phyloP scores from a whole-genome alignment of 2,113 vertebrate genomes.

The Tricholaema leucomelas region DNA sequence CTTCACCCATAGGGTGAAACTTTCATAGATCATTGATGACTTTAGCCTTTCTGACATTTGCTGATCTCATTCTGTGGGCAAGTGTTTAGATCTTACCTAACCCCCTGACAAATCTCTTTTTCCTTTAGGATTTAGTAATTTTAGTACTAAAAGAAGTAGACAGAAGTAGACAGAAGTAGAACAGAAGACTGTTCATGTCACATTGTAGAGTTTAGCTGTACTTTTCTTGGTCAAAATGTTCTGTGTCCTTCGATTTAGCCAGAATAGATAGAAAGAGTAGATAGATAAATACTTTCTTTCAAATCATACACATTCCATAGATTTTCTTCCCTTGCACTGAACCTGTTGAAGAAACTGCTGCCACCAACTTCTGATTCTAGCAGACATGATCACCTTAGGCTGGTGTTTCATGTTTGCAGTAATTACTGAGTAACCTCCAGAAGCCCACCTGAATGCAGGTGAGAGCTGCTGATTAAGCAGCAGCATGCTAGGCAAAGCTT shows the following conservation, averaged over 20 bases:
- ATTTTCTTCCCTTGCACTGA: background rate
- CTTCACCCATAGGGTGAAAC: background rate
- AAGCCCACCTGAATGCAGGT: background rate
- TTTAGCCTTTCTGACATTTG: background rate
- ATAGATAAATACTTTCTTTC: background rate
- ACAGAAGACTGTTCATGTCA: background rate
- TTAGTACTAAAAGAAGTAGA: background rate
- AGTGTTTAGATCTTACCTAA: background rate
- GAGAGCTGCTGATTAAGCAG: background rate
- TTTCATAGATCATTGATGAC: background rate
- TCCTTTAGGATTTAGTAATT: background rate
- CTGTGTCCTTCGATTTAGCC: background rate
- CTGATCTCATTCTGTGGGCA: background rate
- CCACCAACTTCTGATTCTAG: background rate
- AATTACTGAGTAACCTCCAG: background rate
- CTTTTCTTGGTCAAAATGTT: background rate
- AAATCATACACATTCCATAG: background rate
- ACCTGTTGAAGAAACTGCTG: background rate
- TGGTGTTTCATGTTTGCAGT: background rate
- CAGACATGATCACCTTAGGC: background rate
- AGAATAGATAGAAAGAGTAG: slow-evolving; percentile 12
- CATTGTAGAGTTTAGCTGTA: slow-evolving; percentile 23
- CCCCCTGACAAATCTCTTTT: background rate
- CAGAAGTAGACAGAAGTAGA: no score
- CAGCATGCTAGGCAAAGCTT: background rate